A percentile compares a stretch with the other conserved stretches of the same genome.
These are phyloP conservation scores for Nestor notabilis DNA, from an alignment of 2,113 vertebrate species.

Conservation along the genomic window DNA sequence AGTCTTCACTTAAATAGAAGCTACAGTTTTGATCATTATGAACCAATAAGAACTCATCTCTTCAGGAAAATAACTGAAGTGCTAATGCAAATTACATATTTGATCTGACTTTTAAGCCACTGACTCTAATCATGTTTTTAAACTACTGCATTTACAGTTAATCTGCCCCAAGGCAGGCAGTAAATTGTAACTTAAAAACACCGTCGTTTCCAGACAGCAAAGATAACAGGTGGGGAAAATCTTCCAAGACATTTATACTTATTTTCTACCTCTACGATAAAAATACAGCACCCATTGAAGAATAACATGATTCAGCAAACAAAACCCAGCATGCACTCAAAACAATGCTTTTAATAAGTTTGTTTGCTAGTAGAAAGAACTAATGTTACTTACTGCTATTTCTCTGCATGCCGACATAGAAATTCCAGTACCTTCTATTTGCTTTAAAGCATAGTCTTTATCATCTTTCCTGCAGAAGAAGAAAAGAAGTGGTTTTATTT, in stretches of 20 bases:
- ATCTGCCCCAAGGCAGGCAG: not conserved
- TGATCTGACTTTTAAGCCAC: not conserved
- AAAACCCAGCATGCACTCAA: not conserved
- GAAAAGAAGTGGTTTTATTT: slow-evolving; percentile 36
- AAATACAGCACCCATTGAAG: not conserved
- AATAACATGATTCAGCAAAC: not conserved
- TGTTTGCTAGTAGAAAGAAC: slow-evolving; percentile 36
- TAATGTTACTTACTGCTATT: slow-evolving; percentile 92
- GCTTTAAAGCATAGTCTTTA: slow-evolving; percentile 99
- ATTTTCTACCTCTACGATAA: not conserved
- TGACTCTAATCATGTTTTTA: not conserved
- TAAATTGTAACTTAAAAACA: not conserved
- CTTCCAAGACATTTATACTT: not conserved
- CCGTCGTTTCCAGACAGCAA: not conserved
- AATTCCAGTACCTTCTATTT: slow-evolving; percentile 99
- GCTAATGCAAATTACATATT: not conserved
- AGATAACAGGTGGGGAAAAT: not conserved
- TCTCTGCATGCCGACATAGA: slow-evolving; percentile 99
- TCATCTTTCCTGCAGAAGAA: slow-evolving; percentile 94
- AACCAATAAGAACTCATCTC: not conserved
- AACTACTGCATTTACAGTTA: not conserved
- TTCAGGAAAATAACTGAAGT: not conserved
- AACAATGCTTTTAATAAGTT: not conserved
- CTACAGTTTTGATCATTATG: not conserved
- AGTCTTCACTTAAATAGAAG: not conserved